A percentile compares a stretch with the other conserved stretches of the same genome.
Conservation (phyloP, 2,888 invertebrate genomes). For the Conchocele bisecta region DNA sequence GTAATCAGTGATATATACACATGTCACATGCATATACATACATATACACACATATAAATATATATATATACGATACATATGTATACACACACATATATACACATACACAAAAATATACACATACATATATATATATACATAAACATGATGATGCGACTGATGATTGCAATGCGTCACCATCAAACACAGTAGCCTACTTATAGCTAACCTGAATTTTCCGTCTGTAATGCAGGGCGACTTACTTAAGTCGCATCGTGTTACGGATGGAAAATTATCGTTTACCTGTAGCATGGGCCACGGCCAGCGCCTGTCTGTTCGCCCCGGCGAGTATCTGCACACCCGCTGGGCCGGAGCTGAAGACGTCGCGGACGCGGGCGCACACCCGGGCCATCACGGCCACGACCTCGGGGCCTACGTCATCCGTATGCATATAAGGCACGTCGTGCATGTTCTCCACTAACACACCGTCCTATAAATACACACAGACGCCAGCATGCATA, state of each 20-base stretch:
- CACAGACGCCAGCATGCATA: no score
- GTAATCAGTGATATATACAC: no score
- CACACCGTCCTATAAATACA: conserved; percentile 86
- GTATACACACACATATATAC: no score
- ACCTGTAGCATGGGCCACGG: conserved; percentile 88
- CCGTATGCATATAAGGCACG: conserved; percentile 87
- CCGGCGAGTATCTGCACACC: conserved; percentile 88
- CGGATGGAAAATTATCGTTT: not conserved
- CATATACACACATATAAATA: no score
- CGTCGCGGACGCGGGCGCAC: conserved; percentile 85
- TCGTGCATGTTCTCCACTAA: conserved; percentile 92
- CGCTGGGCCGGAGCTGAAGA: conserved; percentile 83
- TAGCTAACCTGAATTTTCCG: no score
- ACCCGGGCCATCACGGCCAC: conserved; percentile 88
- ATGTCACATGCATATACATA: no score
- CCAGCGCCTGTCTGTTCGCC: conserved; percentile 89
- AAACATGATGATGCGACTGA: not conserved
- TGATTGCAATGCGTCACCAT: not conserved
- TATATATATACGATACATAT: no score
- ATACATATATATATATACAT: no score
- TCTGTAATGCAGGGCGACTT: no score
- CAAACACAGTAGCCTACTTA: not conserved
- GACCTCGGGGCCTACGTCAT: conserved; percentile 87
- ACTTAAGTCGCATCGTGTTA: no score
- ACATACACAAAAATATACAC: no score